Evolutionary conservation across 1,140 invertebrate genomes (phyloP), one percentile per base, ranked within the genome.

Genomic region (Harpegnathos saltator): DNA sequence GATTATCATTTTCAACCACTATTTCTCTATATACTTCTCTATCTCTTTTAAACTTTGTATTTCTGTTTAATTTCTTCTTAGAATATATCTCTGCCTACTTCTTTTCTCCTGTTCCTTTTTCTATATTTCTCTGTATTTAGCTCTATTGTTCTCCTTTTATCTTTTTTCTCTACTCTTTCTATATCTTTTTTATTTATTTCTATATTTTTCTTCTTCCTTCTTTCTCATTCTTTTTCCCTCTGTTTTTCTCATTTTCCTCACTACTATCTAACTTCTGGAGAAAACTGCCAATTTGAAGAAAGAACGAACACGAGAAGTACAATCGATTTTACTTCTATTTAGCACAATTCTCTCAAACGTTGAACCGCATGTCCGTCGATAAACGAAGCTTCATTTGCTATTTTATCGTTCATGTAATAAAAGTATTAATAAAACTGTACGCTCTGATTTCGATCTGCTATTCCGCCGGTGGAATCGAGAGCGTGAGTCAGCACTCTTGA

Each of bases 391-490:
- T 89, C 72, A 56, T 87, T 54, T 75, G 66, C 48, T 59, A 80
- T 80, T 62, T 87, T 78, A 85, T 89, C 82, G 75, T 90, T 89
- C 81, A 82, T 72, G 83, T 81, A 89, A 89, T 88, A 89, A 89
- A 90, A 85, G 19, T 87, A 85, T 59, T 84, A 58, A 85, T 72
- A 59, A 85, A 89, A 81, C 50, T 88, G 52, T 58, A 82, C 19
- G n/a, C 50, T 71, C 22, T 77, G 22, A 73, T 86, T 84, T 84
- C 50, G 44, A 71, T 19, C n/a, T 19, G 29, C 17, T 22, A 77
- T 24, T 68, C 48, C 54, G 61, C 44, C 48, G 14, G 2, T n/a
- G 29, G 48, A 66, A 68, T 54, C 19, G 5, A 14, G 15, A n/a
- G 17, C 7, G 26, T 29, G 29, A 24, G n/a, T 78, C 50, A 78